Conservation (phyloP, 2,797 vertebrate species). For the Hirundo rustica region DNA sequence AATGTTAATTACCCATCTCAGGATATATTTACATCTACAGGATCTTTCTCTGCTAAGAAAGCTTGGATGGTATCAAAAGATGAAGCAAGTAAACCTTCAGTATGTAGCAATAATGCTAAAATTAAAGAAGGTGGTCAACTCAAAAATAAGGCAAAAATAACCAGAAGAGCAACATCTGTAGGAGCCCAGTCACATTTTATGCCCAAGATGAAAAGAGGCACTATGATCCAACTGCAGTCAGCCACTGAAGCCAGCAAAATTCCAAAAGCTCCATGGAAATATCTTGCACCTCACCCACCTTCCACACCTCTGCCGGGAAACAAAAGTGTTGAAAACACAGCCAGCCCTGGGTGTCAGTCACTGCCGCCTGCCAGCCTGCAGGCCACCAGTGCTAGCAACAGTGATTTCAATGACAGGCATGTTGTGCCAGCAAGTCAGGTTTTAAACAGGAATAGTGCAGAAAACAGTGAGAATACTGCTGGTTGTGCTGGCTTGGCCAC, state of each 20-base stretch:
- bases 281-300: conserved; percentile 80
- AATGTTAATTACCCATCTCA: conserved; percentile 16
- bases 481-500: conserved; percentile 55
- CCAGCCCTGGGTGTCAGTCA: conserved; percentile 35
- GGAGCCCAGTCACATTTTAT: conserved; percentile 55
- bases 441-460: conserved; percentile 46
- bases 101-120: conserved; percentile 67
- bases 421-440: conserved; percentile 32
- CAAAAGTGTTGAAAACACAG: conserved; percentile 17
- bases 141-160: conserved; percentile 64
- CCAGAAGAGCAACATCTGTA: conserved; percentile 70
- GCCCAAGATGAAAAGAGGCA: conserved; percentile 75
- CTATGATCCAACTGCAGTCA: conserved; percentile 76
- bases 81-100: conserved; percentile 69
- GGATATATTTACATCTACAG: conserved; percentile 63
- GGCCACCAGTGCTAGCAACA: neutral
- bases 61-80: conserved; percentile 81
- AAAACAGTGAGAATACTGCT: conserved; percentile 26
- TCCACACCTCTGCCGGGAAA: conserved; percentile 64
- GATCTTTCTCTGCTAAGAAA: conserved; percentile 80
- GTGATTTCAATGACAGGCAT: conserved; percentile 38
- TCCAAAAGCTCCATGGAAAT: conserved; percentile 76
- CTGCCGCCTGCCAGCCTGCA: conserved; percentile 50
- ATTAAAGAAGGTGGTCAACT: conserved; percentile 50
- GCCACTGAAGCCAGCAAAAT: conserved; percentile 74